A percentile compares a stretch with the other conserved stretches of the same genome.
phyloP scores from a whole-genome alignment of 92 coral and sea anemone species.

The Phenganax marumi region DNA sequence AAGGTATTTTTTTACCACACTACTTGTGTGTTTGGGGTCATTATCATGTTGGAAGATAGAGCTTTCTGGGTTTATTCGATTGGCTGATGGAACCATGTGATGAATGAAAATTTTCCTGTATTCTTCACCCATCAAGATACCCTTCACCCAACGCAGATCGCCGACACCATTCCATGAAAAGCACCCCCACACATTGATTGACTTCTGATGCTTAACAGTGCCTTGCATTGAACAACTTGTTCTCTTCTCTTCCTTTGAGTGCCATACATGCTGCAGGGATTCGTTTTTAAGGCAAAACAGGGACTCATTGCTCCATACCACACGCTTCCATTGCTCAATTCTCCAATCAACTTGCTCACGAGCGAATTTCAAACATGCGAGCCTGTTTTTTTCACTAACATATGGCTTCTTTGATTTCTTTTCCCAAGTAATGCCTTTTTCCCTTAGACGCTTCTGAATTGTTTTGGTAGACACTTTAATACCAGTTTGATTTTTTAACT shows the following conservation, averaged over 20 bases:
- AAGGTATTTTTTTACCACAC: constrained; percentile 17
- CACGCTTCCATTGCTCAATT: neutral
- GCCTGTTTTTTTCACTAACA: too few species aligned
- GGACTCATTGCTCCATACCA: too few species aligned
- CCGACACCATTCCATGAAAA: too few species aligned
- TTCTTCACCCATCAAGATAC: neutral
- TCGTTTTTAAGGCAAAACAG: too few species aligned
- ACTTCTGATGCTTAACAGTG: constrained; percentile 15
- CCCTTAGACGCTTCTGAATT: neutral
- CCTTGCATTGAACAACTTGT: constrained; percentile 14
- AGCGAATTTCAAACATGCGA: neutral
- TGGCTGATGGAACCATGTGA: constrained; percentile 31
- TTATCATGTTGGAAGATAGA: constrained; percentile 42
- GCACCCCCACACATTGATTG: neutral
- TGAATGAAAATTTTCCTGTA: constrained; percentile 9
- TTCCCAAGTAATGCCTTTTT: too few species aligned
- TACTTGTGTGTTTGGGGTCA: constrained; percentile 40
- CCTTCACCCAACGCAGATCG: too few species aligned
- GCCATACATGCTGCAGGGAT: too few species aligned
- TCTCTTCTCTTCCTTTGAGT: neutral
- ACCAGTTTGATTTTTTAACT: neutral
- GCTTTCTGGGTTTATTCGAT: constrained; percentile 22
- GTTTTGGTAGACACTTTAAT: too few species aligned
- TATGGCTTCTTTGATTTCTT: too few species aligned
- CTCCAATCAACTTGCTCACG: neutral